phyloP scores from a whole-genome alignment of 1,140 invertebrate species.

The Dufourea novaeangliae region DNA sequence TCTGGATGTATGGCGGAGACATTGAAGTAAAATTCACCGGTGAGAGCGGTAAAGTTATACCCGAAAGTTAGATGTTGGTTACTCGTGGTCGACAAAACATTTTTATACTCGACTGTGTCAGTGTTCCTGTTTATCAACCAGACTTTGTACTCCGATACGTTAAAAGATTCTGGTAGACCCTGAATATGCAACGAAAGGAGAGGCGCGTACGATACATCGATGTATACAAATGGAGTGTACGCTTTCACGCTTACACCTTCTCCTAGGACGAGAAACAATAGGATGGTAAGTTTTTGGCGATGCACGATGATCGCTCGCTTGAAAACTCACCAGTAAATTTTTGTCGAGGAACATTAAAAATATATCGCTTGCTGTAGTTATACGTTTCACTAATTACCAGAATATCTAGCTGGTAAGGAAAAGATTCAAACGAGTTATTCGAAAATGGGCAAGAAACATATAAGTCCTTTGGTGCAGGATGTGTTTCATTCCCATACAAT shows the following conservation, averaged over 20 bases:
- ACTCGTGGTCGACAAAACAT: constrained; percentile 35
- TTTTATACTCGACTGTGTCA: constrained; percentile 16
- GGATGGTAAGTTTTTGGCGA: not conserved
- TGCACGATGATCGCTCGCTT: not conserved
- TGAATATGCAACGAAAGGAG: constrained; percentile 71
- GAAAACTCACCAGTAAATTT: constrained; percentile 68
- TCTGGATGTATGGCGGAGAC: constrained; percentile 73
- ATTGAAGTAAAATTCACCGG: constrained; percentile 75
- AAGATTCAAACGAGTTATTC: constrained; percentile 66
- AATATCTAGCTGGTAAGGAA: constrained; percentile 72
- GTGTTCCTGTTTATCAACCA: constrained; percentile 75
- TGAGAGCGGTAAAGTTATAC: constrained; percentile 64
- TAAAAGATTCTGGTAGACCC: constrained; percentile 70
- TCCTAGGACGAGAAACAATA: constrained; percentile 46
- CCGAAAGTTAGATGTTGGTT: constrained; percentile 46
- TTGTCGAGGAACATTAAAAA: constrained; percentile 74
- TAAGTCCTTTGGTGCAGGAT: constrained; percentile 53
- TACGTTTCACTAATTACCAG: constrained; percentile 60
- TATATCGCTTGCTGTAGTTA: constrained; percentile 73
- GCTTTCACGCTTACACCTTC: constrained; percentile 56
- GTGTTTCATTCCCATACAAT: constrained; percentile 55
- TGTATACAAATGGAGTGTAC: constrained; percentile 75
- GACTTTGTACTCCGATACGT: constrained; percentile 72
- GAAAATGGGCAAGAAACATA: constrained; percentile 74
- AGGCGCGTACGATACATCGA: constrained; percentile 71